Evolutionary conservation across 2,888 invertebrate genomes (phyloP).

Genomic region (Dasypogon diadema): DNA sequence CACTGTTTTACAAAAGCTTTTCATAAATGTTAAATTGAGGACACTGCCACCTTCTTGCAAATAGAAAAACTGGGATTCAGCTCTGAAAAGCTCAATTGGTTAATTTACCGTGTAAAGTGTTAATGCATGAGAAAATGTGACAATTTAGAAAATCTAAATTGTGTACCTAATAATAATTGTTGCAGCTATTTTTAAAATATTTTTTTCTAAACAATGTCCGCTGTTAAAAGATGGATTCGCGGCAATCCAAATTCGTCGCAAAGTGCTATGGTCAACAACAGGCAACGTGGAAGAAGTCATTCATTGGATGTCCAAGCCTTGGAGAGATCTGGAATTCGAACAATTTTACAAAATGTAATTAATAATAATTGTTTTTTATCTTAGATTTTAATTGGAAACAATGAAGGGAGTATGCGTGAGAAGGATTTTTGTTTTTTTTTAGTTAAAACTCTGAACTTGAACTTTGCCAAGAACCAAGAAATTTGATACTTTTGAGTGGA

Average conservation of each 20-base stretch:
- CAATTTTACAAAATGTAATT: constrained; percentile 64
- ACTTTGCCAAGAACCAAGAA: neutral
- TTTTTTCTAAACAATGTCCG: too few species aligned
- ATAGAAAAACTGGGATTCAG: too few species aligned
- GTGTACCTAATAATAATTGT: too few species aligned
- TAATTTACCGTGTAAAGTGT: too few species aligned
- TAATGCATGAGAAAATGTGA: too few species aligned
- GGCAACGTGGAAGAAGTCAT: constrained; percentile 66
- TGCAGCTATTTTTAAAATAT: too few species aligned
- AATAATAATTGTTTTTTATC: constrained; percentile 53
- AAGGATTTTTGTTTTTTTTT: too few species aligned
- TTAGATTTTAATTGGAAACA: neutral
- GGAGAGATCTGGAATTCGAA: constrained; percentile 65
- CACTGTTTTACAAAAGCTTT: too few species aligned
- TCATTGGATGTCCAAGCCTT: constrained; percentile 68
- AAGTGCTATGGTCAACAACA: neutral
- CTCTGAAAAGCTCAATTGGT: too few species aligned
- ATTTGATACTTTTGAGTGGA: neutral
- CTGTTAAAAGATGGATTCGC: constrained; percentile 67
- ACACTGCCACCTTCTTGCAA: too few species aligned
- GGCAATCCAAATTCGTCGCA: constrained; percentile 56
- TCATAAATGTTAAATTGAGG: too few species aligned
- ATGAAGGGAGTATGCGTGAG: neutral
- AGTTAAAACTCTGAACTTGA: neutral
- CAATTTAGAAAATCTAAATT: too few species aligned